These are phyloP conservation scores for Dasypus novemcinctus DNA, from an alignment of 2,113 vertebrate species.

Conservation along the genomic window DNA sequence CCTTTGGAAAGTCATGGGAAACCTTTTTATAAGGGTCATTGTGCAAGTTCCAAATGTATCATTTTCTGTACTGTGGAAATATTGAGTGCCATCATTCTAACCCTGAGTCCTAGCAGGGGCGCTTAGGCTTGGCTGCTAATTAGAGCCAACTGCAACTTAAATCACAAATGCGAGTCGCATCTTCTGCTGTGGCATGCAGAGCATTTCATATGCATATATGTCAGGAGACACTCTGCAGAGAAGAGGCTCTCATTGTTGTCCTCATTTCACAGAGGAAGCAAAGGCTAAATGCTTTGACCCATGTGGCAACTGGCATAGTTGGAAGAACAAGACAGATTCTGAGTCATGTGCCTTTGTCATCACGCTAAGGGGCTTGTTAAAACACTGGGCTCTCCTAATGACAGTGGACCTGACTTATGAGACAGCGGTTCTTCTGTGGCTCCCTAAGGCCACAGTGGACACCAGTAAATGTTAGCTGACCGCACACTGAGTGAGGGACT, in stretches of 20 bases:
- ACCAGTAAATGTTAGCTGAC: background rate
- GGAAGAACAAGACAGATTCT: background rate
- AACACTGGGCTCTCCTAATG: background rate
- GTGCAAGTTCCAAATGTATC: conserved; percentile 69
- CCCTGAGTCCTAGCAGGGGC: conserved; percentile 61
- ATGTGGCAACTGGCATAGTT: background rate
- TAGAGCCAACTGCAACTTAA: conserved; percentile 59
- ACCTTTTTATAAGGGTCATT: conserved; percentile 67
- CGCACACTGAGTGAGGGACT: background rate
- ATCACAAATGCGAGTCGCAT: conserved; percentile 45
- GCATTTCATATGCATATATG: background rate
- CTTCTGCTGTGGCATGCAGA: background rate
- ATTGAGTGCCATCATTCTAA: conserved; percentile 69
- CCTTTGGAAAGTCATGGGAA: conserved; percentile 66
- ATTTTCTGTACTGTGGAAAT: conserved; percentile 71
- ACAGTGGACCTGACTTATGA: background rate
- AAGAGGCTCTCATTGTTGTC: background rate
- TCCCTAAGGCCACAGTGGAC: background rate
- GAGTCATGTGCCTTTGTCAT: background rate
- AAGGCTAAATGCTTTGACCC: background rate
- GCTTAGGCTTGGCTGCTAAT: conserved; percentile 71
- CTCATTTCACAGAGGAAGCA: background rate
- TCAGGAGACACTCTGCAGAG: background rate
- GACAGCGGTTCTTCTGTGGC: background rate
- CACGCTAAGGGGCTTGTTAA: background rate